Evolutionary conservation across 1,140 invertebrate genomes (phyloP), one percentile per base, ranked within the genome.

Genomic region (Globodera rostochiensis): DNA sequence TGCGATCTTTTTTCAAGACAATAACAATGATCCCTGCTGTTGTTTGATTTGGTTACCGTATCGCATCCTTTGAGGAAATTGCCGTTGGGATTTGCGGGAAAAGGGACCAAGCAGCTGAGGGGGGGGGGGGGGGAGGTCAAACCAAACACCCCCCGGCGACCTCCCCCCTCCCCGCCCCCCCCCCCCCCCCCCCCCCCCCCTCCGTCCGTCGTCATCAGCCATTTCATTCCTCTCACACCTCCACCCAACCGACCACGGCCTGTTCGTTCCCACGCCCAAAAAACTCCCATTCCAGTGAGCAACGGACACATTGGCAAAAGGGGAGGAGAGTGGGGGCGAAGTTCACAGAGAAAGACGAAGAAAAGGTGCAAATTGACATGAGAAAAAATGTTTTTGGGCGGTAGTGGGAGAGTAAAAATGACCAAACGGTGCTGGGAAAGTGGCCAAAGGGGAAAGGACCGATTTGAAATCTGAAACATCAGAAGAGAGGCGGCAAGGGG

Each of bases 381-480:
- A 71, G 69, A 71, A 71, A 60, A 60, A 36, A 71, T 71, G 69
- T 71, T 36, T 71, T 71, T 47, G 25, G 69, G 57, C 19, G 57
- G 11, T 11, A 60, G 57, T 60, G 57, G 15, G 57, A 60, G 57
- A 15, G 15, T 15, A 15, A 53, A 53, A 21, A 70, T 45, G 67
- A 70, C 69, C 69, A 47, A 71, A 71, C 6, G 69, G 25, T 15
- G 69, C 25, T 71, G 69, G 69, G 69, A 71, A 71, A 71, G 69
- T 71, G 69, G 69, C 69, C 69, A 71, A 71, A 47, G 69, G 69
- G 69, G 69, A 71, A 71, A 71, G 69, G 69, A 47, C 69, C n/a
- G 25, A 71, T 45, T 71, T 71, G 21, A 71, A 36, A 71, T 69
- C 66, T 6, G 66, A 15, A 50, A 50, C 50, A 50, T 50, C 11